Conservation (phyloP, 1,140 invertebrate species). For the Cydia amplana region DNA sequence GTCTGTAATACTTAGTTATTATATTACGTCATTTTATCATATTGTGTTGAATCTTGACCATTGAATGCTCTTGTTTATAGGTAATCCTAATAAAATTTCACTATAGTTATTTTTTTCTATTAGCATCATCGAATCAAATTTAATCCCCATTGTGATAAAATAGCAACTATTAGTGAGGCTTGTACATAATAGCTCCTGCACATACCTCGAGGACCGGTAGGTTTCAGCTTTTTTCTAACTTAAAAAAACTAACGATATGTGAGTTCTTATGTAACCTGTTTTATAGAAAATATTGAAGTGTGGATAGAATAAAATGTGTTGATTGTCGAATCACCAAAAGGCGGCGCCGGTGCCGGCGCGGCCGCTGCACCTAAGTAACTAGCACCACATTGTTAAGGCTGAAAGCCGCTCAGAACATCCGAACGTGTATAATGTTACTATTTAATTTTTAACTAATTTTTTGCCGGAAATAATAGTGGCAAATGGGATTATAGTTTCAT, state of each 20-base stretch:
- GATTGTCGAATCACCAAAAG: constrained; percentile 69
- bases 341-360: constrained; percentile 9
- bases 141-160: constrained; percentile 43
- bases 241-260: constrained; percentile 26
- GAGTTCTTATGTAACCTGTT: constrained; percentile 31
- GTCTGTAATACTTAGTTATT: constrained; percentile 27
- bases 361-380: constrained; percentile 33
- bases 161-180: constrained; percentile 44
- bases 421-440: constrained; percentile 55
- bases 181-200: constrained; percentile 46
- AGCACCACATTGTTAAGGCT: constrained; percentile 58
- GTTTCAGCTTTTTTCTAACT: constrained; percentile 39
- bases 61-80: constrained; percentile 13
- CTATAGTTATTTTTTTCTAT: constrained; percentile 11
- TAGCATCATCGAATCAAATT: constrained; percentile 32
- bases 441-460: constrained; percentile 60
- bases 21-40: constrained; percentile 24
- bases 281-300: constrained; percentile 32
- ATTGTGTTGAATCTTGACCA: constrained; percentile 19
- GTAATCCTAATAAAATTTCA: not conserved
- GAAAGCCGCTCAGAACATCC: constrained; percentile 46
- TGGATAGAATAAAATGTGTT: constrained; percentile 43
- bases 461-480: constrained; percentile 60
- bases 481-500: constrained; percentile 72
- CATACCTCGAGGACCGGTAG: constrained; percentile 41